A percentile compares a stretch with the other conserved stretches of the same genome.
Conservation (phyloP, 2,888 invertebrate genomes). For the Drosophila cognata region DNA sequence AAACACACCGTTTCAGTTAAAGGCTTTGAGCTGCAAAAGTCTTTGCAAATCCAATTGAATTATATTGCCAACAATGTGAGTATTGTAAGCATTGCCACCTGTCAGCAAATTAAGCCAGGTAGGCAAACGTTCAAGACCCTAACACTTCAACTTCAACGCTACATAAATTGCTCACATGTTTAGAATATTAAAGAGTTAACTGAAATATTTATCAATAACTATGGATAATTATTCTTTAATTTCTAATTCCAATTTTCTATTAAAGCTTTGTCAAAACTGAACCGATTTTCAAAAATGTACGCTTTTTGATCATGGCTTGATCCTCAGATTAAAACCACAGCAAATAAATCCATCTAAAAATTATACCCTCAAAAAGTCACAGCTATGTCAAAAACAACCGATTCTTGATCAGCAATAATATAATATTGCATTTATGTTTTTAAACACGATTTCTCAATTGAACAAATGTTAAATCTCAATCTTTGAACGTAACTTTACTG, state of each 20-base stretch:
- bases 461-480: not conserved
- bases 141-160: not conserved
- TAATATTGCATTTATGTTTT: not conserved
- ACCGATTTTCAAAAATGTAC: not conserved
- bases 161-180: not conserved
- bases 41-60: constrained; percentile 71
- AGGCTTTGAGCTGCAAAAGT: constrained; percentile 43
- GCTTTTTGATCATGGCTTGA: not conserved
- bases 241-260: not conserved
- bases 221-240: not conserved
- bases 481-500: not conserved
- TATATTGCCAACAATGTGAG: constrained; percentile 62
- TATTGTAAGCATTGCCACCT: constrained; percentile 45
- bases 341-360: not conserved
- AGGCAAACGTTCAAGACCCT: constrained; percentile 10
- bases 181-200: constrained; percentile 7
- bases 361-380: not conserved
- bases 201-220: not conserved
- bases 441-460: not conserved
- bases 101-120: constrained; percentile 66
- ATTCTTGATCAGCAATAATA: not conserved
- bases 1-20: constrained; percentile 24
- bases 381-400: not conserved
- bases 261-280: constrained; percentile 1
- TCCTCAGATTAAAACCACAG: not conserved